Evolutionary conservation across 2,888 invertebrate genomes (phyloP), one percentile per base, ranked within the genome.

Genomic region (Eupithecia abbreviata): DNA sequence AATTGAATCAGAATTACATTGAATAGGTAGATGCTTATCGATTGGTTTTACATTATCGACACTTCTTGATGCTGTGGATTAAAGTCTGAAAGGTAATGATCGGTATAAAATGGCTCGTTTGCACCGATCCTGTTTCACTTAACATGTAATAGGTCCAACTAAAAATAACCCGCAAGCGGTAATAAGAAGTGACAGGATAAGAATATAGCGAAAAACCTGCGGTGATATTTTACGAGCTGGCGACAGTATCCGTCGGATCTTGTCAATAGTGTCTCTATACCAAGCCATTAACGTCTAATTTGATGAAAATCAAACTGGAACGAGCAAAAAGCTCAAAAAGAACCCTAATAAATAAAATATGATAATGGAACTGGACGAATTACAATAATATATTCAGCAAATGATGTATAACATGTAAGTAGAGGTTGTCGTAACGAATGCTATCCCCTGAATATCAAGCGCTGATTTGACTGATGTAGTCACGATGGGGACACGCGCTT

Each of bases 381-480:
- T 85, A 86, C 82, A 86, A 85, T 85, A 88, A 87, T 84, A 80
- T 84, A 88, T 87, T 87, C 89, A 84, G 83, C 81, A 85, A 86
- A 85, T 87, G 87, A 88, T 85, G 85, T 85, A 84, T 85, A 85
- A 82, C 84, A 85, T 86, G 85, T 86, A 86, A 84, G 85, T 69
- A 85, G 84, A 85, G 86, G 87, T 82, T 84, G 86, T 86, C 87
- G 88, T 91, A 91, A 91, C 91, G 90, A 91, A 90, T 87, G 88
- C 86, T 90, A 90, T 90, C 87, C 86, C 80, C 84, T 88, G 92
- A 89, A 92, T 92, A 92, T 92, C 91, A 89, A 91, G 87, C 86
- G 88, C 85, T 90, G 90, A 92, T 92, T 92, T 92, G 91, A 92
- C 91, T 92, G 92, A 92, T 93, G 91, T 89, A 89, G 92, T 91